Conservation (phyloP, 2,888 invertebrate genomes). For the Drosophila recens region DNA sequence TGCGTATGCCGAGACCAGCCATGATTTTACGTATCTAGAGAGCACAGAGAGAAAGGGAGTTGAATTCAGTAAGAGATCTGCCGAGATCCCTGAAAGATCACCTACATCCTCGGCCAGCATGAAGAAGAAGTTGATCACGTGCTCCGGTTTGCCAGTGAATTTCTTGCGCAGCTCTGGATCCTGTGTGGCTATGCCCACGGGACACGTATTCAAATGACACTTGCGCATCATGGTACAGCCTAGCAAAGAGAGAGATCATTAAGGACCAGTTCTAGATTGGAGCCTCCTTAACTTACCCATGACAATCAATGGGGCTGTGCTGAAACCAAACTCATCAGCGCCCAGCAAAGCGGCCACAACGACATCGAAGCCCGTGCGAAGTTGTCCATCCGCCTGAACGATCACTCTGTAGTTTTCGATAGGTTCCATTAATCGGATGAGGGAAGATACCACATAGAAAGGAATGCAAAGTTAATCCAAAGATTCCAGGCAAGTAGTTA, state of each 20-base stretch:
- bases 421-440: conserved; percentile 7
- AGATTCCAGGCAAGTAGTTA: conserved; percentile 49
- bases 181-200: conserved; percentile 99
- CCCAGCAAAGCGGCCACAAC: conserved; percentile 97
- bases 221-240: conserved; percentile 99
- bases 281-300: conserved; percentile 88
- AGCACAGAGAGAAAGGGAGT: not conserved
- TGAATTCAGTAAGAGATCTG: not conserved
- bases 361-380: conserved; percentile 98
- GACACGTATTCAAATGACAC: conserved; percentile 99
- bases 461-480: conserved; percentile 73
- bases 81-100: not conserved
- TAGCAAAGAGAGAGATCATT: conserved; percentile 16
- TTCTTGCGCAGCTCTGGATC: conserved; percentile 97
- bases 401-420: conserved; percentile 89
- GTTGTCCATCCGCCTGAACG: conserved; percentile 98
- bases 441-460: conserved; percentile 78
- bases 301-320: conserved; percentile 98
- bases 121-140: conserved; percentile 98
- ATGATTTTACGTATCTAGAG: conserved; percentile 93
- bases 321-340: conserved; percentile 99
- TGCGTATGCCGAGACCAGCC: conserved; percentile 95
- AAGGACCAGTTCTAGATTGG: not conserved
- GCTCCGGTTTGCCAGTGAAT: conserved; percentile 98
- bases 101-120: conserved; percentile 98